Evolutionary conservation across 1,140 invertebrate species (phyloP).

Genomic region (Brachionus angularis): DNA sequence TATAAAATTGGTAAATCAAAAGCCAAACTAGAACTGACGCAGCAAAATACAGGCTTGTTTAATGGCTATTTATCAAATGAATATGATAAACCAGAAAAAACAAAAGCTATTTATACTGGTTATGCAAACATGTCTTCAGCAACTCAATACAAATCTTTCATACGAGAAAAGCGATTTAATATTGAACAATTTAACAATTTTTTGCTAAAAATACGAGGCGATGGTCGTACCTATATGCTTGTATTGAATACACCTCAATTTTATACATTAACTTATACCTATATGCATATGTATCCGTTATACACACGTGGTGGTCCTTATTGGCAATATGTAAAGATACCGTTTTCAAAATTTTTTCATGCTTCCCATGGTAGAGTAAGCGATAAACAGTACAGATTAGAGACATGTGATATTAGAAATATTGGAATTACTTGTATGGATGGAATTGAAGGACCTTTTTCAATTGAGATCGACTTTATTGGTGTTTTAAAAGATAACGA

Average conservation of each 20-base stretch:
- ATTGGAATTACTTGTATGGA: constrained; percentile 78
- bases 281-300: constrained; percentile 74
- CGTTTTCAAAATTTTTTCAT: constrained; percentile 87
- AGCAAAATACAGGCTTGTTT: constrained; percentile 70
- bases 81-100: constrained; percentile 42
- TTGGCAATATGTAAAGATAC: constrained; percentile 87
- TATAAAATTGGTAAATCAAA: constrained; percentile 73
- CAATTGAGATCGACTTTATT: constrained; percentile 87
- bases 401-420: constrained; percentile 63
- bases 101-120: constrained; percentile 25
- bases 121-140: constrained; percentile 30
- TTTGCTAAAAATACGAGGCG: constrained; percentile 77
- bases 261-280: constrained; percentile 76
- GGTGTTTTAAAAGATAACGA: constrained; percentile 72
- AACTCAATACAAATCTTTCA: not conserved
- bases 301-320: constrained; percentile 91
- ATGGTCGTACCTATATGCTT: constrained; percentile 79
- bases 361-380: constrained; percentile 77
- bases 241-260: constrained; percentile 68
- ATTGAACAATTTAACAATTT: constrained; percentile 77
- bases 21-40: constrained; percentile 63
- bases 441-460: constrained; percentile 72
- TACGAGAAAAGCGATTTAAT: constrained; percentile 54
- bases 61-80: constrained; percentile 64
- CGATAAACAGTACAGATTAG: constrained; percentile 69